phyloP scores from a whole-genome alignment of 2,888 invertebrate species.

The Busseola fusca region DNA sequence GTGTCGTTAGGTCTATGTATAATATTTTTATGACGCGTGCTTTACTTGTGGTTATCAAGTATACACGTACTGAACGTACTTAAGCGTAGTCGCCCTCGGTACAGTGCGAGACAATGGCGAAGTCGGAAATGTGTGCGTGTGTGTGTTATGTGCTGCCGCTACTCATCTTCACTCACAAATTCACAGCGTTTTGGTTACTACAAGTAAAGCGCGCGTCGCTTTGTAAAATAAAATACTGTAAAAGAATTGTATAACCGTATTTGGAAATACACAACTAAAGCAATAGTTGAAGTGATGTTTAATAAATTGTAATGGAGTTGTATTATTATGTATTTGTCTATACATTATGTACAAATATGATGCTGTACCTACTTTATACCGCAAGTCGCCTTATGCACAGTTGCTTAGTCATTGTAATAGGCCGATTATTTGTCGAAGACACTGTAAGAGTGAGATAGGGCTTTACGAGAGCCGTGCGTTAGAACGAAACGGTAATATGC shows the following conservation, averaged over 20 bases:
- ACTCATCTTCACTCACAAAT: neutral
- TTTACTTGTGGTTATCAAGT: neutral
- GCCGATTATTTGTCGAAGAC: slow-evolving; percentile 4
- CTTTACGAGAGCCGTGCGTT: neutral
- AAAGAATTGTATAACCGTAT: neutral
- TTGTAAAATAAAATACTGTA: neutral
- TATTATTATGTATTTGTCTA: slow-evolving; percentile 28
- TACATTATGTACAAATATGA: slow-evolving; percentile 2
- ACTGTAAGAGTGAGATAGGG: neutral
- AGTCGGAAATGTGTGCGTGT: neutral
- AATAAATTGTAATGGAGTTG: neutral
- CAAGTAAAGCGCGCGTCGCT: neutral
- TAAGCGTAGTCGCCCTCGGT: neutral
- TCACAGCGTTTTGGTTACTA: neutral
- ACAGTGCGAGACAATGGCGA: neutral
- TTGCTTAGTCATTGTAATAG: neutral
- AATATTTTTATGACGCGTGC: neutral
- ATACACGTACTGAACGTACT: neutral
- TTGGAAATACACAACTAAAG: neutral
- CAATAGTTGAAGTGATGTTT: slow-evolving; percentile 5
- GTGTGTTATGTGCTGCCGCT: neutral
- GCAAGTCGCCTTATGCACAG: slow-evolving; percentile 38
- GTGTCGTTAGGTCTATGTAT: neutral
- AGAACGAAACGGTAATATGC: neutral
- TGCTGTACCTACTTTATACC: neutral